Conservation (phyloP, 2,797 vertebrate genomes). For the Buphagus erythrorhynchus region DNA sequence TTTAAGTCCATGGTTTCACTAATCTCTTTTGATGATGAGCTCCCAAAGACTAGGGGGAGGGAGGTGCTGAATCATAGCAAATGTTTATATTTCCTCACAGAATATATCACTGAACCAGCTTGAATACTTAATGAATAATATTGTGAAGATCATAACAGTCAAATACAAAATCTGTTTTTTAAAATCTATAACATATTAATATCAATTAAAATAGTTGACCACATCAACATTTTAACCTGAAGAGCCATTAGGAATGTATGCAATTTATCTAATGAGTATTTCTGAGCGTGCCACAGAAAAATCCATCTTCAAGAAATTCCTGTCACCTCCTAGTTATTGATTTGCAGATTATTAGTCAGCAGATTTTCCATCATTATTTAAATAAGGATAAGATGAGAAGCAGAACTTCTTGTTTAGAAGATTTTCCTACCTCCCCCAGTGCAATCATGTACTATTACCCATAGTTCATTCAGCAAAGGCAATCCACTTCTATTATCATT, state of each 20-base stretch:
- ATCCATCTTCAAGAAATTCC: background rate
- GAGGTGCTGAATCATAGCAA: conserved; percentile 14
- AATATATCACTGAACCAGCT: conserved; percentile 26
- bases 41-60: background rate
- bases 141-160: conserved; percentile 19
- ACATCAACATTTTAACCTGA: background rate
- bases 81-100: background rate
- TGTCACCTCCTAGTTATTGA: background rate
- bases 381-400: conserved; percentile 21
- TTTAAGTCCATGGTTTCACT: background rate
- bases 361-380: background rate
- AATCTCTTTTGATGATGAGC: background rate
- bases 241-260: background rate
- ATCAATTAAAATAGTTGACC: conserved; percentile 25
- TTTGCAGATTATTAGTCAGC: conserved; percentile 33
- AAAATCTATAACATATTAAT: background rate
- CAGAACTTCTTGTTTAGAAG: conserved; percentile 13
- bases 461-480: background rate
- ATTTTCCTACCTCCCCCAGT: background rate
- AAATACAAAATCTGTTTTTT: conserved; percentile 31
- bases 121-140: conserved; percentile 17
- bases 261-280: background rate
- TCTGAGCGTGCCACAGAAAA: background rate
- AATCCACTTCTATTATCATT: background rate
- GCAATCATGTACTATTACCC: background rate